phyloP scores from a whole-genome alignment of 2,113 vertebrate species.

The Circaetus gallicus region DNA sequence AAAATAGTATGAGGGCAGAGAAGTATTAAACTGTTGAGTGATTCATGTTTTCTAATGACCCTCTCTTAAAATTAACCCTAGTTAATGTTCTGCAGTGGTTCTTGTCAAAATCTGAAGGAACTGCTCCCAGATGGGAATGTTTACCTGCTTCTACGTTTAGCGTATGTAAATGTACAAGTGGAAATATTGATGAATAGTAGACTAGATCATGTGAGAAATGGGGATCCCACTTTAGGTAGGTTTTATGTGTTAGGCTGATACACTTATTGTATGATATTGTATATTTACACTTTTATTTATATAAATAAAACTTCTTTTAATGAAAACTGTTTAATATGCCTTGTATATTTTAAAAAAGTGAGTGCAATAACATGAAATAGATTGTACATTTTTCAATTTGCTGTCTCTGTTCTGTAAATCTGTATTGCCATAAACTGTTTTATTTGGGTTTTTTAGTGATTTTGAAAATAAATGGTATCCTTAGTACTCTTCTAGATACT shows the following conservation, averaged over 20 bases:
- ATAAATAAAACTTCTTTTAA: slow-evolving; percentile 74
- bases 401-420: slow-evolving; percentile 76
- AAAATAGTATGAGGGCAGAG: background rate
- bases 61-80: slow-evolving; percentile 57
- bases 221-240: slow-evolving; percentile 52
- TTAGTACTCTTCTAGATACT: slow-evolving; percentile 54
- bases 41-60: slow-evolving; percentile 50
- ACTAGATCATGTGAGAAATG: slow-evolving; percentile 31
- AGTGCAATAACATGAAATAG: slow-evolving; percentile 81
- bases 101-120: slow-evolving; percentile 45
- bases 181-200: slow-evolving; percentile 56
- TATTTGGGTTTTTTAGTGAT: slow-evolving; percentile 72
- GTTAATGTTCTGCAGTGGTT: slow-evolving; percentile 52
- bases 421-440: slow-evolving; percentile 70
- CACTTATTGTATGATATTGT: slow-evolving; percentile 77
- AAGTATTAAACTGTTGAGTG: slow-evolving; percentile 55
- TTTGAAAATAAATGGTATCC: slow-evolving; percentile 78
- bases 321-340: slow-evolving; percentile 69
- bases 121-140: slow-evolving; percentile 54
- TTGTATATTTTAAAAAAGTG: slow-evolving; percentile 78
- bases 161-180: slow-evolving; percentile 58
- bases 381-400: slow-evolving; percentile 77
- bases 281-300: slow-evolving; percentile 80
- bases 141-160: slow-evolving; percentile 59
- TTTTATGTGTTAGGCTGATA: slow-evolving; percentile 64